Evolutionary conservation across 2,797 vertebrate species (phyloP).

Genomic region (Sebastes taczanowskii): DNA sequence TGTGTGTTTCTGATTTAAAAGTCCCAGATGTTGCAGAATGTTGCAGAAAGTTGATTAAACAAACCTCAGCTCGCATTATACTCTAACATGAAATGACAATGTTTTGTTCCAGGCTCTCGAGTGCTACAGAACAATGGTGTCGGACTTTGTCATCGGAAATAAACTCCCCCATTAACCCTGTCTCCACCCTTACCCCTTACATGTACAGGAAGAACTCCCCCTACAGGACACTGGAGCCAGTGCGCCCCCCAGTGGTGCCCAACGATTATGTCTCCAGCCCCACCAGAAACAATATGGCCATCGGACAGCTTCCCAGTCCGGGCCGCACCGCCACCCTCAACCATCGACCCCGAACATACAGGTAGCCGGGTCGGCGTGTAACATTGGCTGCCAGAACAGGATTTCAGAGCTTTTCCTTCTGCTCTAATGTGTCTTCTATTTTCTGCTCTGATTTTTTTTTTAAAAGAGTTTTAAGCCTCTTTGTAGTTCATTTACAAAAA

Average conservation of each 20-base stretch:
- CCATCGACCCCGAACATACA: constrained; percentile 95
- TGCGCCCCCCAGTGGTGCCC: constrained; percentile 96
- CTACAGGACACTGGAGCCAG: constrained; percentile 96
- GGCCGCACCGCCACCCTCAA: constrained; percentile 93
- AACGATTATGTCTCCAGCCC: constrained; percentile 97
- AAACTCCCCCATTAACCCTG: background rate
- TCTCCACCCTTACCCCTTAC: constrained; percentile 25
- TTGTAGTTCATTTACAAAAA: background rate
- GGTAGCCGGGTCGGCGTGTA: constrained; percentile 80
- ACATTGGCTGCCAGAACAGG: background rate
- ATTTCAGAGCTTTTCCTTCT: background rate
- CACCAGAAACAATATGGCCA: constrained; percentile 86
- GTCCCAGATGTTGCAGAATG: too few relatives aligned
- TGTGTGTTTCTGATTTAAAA: background rate
- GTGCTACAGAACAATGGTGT: constrained; percentile 84
- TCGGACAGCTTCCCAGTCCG: constrained; percentile 89
- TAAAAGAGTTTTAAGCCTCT: background rate
- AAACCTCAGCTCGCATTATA: background rate
- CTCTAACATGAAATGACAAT: background rate
- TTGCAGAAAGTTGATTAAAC: background rate
- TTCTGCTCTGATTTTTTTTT: background rate
- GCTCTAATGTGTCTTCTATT: background rate
- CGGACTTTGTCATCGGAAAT: constrained; percentile 15
- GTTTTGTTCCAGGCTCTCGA: background rate
- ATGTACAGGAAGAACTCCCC: constrained; percentile 93